Evolutionary conservation across 1,140 invertebrate genomes (phyloP).

Genomic region (Battus philenor): DNA sequence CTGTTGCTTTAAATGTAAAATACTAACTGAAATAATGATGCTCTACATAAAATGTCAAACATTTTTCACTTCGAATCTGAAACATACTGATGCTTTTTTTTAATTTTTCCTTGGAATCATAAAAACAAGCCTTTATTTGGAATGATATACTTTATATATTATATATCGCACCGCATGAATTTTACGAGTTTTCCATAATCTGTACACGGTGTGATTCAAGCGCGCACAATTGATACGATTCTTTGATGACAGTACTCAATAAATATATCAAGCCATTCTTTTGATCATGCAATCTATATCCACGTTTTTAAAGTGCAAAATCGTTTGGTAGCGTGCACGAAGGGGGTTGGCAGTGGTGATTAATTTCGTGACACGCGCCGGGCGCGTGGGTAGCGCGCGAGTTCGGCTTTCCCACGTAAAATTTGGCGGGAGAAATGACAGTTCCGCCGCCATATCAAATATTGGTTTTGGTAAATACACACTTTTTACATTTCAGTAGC

Average conservation of each 20-base stretch:
- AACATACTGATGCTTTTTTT: no score
- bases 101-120: no score
- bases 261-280: neutral
- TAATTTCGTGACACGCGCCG: constrained; percentile 31
- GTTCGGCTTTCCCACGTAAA: constrained; percentile 19
- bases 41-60: no score
- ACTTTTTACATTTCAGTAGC: constrained; percentile 1
- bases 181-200: no score
- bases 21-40: neutral
- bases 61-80: no score
- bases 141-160: no score
- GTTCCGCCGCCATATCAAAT: constrained; percentile 10
- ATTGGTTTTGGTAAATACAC: constrained; percentile 9
- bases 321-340: neutral
- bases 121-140: no score
- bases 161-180: no score
- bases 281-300: neutral
- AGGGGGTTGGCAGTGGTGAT: constrained; percentile 19
- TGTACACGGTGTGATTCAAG: constrained; percentile 5
- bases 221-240: neutral
- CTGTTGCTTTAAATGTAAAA: neutral
- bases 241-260: constrained; percentile 3
- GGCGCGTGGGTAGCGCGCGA: constrained; percentile 31
- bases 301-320: neutral
- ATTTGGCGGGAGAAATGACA: constrained; percentile 11